Evolutionary conservation across 2,113 vertebrate genomes (phyloP).

Genomic region (Smithornis capensis): DNA sequence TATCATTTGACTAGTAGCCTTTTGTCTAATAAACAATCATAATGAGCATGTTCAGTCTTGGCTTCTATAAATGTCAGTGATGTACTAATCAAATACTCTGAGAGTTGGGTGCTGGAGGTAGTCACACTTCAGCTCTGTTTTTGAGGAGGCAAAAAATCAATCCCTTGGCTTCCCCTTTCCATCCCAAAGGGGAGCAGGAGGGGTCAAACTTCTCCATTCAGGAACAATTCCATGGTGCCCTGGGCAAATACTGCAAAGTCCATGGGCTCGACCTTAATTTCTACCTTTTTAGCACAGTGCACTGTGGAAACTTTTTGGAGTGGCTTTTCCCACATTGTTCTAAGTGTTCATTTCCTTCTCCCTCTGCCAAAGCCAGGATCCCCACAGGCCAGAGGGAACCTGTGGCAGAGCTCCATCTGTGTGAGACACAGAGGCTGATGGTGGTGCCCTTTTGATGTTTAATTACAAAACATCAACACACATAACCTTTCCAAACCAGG

Average conservation of each 20-base stretch:
- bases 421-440: background rate
- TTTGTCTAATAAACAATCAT: slow-evolving; percentile 74
- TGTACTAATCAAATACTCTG: slow-evolving; percentile 23
- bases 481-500: background rate
- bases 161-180: background rate
- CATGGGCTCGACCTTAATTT: background rate
- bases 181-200: background rate
- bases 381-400: background rate
- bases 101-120: background rate
- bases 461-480: background rate
- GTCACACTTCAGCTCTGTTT: background rate
- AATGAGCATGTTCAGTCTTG: slow-evolving; percentile 52
- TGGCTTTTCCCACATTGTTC: background rate
- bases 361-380: background rate
- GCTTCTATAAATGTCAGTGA: slow-evolving; percentile 50
- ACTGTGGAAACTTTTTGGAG: background rate
- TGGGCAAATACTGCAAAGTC: background rate
- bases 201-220: background rate
- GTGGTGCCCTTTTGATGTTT: background rate
- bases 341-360: background rate
- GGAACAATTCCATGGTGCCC: background rate
- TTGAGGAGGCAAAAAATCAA: background rate
- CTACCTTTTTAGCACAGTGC: background rate
- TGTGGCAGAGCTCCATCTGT: background rate
- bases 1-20: slow-evolving; percentile 62